Percentiles rank a stretch among this genome's conserved stretches.
Evolutionary conservation across 2,888 invertebrate genomes (phyloP).

Genomic region (Chorisops tibialis): DNA sequence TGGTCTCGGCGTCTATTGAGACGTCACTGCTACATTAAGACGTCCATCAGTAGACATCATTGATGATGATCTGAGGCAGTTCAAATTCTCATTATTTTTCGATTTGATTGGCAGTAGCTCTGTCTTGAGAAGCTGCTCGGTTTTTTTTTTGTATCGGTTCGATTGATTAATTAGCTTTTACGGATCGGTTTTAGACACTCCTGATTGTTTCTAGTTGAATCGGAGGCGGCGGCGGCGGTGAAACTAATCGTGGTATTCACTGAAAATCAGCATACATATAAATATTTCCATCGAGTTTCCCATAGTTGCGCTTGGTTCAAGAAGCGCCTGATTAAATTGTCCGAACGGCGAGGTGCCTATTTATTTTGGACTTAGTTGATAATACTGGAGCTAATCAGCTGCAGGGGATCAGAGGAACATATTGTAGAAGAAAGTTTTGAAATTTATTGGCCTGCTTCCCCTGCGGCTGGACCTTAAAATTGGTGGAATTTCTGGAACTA

Average conservation of each 20-base stretch:
- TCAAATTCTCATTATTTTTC: slow-evolving; percentile 13
- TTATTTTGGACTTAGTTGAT: slow-evolving; percentile 18
- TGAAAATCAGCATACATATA: slow-evolving; percentile 10
- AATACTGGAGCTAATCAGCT: slow-evolving; percentile 3
- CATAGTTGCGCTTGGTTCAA: slow-evolving; percentile 2
- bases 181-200: slow-evolving; percentile 21
- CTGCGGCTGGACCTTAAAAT: neutral
- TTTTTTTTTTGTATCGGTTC: slow-evolving; percentile 10
- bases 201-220: slow-evolving; percentile 20
- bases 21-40: slow-evolving; percentile 25
- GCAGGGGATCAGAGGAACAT: neutral
- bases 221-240: neutral
- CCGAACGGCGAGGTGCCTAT: slow-evolving; percentile 10
- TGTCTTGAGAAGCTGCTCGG: neutral
- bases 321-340: slow-evolving; percentile 18
- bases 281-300: no score
- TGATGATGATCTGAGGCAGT: slow-evolving; percentile 20
- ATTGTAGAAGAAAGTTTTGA: no score
- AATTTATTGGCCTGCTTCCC: neutral
- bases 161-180: slow-evolving; percentile 20
- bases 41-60: slow-evolving; percentile 19
- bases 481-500: neutral
- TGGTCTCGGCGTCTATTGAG: slow-evolving; percentile 21
- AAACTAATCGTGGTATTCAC: slow-evolving; percentile 8
- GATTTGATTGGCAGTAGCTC: slow-evolving; percentile 23